phyloP scores from a whole-genome alignment of 2,888 invertebrate species.

The Eutolmus rufibarbis region DNA sequence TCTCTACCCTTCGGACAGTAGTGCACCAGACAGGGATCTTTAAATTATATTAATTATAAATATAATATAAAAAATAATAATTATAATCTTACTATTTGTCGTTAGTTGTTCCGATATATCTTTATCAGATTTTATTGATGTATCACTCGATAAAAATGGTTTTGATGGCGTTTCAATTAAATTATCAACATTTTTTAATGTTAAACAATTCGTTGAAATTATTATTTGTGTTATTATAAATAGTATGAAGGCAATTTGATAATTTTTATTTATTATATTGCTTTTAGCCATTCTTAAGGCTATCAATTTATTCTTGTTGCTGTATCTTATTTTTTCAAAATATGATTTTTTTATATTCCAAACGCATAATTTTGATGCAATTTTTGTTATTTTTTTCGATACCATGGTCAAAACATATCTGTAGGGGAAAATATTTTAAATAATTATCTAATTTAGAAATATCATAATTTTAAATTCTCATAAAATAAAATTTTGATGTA shows the following conservation, averaged over 20 bases:
- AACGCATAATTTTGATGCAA: neutral
- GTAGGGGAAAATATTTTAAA: neutral
- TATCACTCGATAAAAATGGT: neutral
- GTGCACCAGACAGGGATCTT: constrained; percentile 71
- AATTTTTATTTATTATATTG: neutral
- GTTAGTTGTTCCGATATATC: neutral
- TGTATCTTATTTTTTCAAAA: neutral
- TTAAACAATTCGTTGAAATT: neutral
- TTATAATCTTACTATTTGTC: neutral
- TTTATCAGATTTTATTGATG: neutral
- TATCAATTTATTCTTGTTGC: neutral
- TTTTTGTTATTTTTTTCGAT: neutral
- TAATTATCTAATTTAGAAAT: too few species aligned
- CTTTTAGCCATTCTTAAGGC: neutral
- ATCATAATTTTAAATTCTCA: too few species aligned
- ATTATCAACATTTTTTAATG: neutral
- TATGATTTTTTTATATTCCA: neutral
- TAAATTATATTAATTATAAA: too few species aligned
- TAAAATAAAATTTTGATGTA: too few species aligned
- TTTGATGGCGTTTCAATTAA: neutral
- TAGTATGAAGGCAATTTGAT: neutral
- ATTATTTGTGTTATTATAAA: neutral
- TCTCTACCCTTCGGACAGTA: constrained; percentile 73
- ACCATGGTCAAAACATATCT: neutral
- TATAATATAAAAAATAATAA: neutral